Base-by-base conservation (phyloP, 2,113 vertebrate species). In the Calyptomena viridis region DNA sequence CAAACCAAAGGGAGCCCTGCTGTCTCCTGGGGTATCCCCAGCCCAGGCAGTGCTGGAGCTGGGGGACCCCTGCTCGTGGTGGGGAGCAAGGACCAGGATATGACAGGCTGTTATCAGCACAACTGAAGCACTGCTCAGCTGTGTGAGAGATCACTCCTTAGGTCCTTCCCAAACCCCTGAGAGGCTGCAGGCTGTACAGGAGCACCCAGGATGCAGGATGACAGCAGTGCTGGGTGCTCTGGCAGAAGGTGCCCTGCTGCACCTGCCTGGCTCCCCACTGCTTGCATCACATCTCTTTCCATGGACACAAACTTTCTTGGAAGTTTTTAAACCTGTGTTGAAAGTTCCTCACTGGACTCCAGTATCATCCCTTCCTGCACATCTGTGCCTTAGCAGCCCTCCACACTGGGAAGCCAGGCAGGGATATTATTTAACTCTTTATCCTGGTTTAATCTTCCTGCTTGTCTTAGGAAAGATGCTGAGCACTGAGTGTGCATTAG, bases 301-400 rank as follows among this genome's bases (percentile, higher is more conserved):
- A 50, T 1, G 9, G 59, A 28, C 49, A 30, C 58, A 64, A 0
- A 0, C 31, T n/a, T 53, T 8, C 68, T 27, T 12, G 15, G 27
- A 40, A n/a, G 35, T 30, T 83, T 35, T 44, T 5, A 47, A 37
- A 82, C 12, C 37, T 64, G 20, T 18, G 24, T 30, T 37, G 25
- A 21, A 47, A 80, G 16, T 39, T 64, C 4, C 60, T 63, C 27
- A 14, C 6, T 13, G 14, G 35, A 44, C 19, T 44, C 31, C 44
- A 75, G 17, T 30, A 83, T 35, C 52, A 28, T 5, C 13, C 40
- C 25, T 71, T 27, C 55, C 33, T n/a, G 19, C 46, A 33, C 7
- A 11, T 13, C 14, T 24, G 24, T 63, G 44, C n/a, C 44, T 23
- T 28, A 52, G 11, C 3, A 33, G 66, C 55, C n/a, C 42, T 56